Conservation (phyloP, 1,140 invertebrate genomes). For the Carposina sasakii region DNA sequence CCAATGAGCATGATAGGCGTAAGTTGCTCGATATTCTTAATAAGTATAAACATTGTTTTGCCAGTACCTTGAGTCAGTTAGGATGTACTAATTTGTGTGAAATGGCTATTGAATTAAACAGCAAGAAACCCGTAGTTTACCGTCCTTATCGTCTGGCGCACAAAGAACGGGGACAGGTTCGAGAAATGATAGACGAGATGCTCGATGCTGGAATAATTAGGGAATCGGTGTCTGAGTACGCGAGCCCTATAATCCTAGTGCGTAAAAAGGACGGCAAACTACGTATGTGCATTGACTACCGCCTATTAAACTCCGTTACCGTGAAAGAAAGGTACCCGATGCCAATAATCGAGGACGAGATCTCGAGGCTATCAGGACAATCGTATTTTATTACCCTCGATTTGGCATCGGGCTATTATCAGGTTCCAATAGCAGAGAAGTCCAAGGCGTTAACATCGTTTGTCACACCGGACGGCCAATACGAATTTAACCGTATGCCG, state of each 20-base stretch:
- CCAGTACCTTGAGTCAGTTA: slow-evolving; percentile 17
- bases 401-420: slow-evolving; percentile 14
- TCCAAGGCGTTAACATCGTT: neutral
- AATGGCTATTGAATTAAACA: slow-evolving; percentile 21
- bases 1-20: too few relatives aligned
- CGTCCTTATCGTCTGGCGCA: slow-evolving; percentile 5
- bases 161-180: slow-evolving; percentile 11
- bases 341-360: slow-evolving; percentile 58
- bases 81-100: slow-evolving; percentile 9
- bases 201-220: slow-evolving; percentile 7
- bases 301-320: slow-evolving; percentile 57
- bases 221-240: slow-evolving; percentile 21
- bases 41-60: slow-evolving; percentile 25
- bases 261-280: slow-evolving; percentile 24
- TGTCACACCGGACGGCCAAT: slow-evolving; percentile 31
- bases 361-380: slow-evolving; percentile 33
- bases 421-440: neutral
- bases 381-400: slow-evolving; percentile 35
- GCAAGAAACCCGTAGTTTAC: slow-evolving; percentile 19
- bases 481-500: slow-evolving; percentile 23
- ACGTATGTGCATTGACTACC: slow-evolving; percentile 45
- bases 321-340: slow-evolving; percentile 52
- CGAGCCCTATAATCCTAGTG: slow-evolving; percentile 21
- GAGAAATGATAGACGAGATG: slow-evolving; percentile 14
- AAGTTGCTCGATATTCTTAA: slow-evolving; percentile 8